These are phyloP conservation scores for Cantharis nigra DNA, from an alignment of 2,888 invertebrate genomes.

Conservation along the genomic window DNA sequence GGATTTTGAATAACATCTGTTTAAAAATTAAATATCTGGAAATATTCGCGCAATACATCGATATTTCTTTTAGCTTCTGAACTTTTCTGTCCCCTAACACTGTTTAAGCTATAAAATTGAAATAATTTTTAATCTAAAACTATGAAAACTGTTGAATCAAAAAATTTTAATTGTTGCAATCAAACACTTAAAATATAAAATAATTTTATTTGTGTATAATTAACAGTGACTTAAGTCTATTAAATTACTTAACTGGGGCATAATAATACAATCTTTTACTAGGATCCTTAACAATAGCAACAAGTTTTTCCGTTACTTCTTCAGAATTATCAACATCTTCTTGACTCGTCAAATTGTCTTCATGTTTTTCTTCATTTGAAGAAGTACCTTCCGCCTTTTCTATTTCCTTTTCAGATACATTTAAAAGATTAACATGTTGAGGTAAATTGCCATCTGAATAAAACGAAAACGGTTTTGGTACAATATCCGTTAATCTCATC, in stretches of 20 bases:
- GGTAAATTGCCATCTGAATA: slow-evolving; percentile 46
- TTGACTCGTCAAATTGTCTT: background rate
- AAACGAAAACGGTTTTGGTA: slow-evolving; percentile 44
- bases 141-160: background rate
- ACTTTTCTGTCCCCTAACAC: background rate
- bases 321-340: background rate
- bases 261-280: slow-evolving; percentile 53
- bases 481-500: slow-evolving; percentile 39
- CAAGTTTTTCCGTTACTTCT: slow-evolving; percentile 5
- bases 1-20: too few species aligned
- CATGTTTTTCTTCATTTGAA: slow-evolving; percentile 8
- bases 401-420: slow-evolving; percentile 16
- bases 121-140: too few species aligned
- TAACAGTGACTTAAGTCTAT: background rate
- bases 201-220: background rate
- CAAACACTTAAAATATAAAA: background rate
- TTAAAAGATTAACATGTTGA: slow-evolving; percentile 43
- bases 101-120: background rate
- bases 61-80: too few species aligned
- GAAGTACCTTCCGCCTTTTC: slow-evolving; percentile 3
- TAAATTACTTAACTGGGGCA: slow-evolving; percentile 41
- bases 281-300: slow-evolving; percentile 50
- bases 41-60: too few species aligned
- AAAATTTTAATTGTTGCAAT: background rate
- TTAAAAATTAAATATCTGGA: too few species aligned